These are phyloP conservation scores for Gryllus bimaculatus DNA, from an alignment of 1,140 invertebrate species.

Conservation along the genomic window DNA sequence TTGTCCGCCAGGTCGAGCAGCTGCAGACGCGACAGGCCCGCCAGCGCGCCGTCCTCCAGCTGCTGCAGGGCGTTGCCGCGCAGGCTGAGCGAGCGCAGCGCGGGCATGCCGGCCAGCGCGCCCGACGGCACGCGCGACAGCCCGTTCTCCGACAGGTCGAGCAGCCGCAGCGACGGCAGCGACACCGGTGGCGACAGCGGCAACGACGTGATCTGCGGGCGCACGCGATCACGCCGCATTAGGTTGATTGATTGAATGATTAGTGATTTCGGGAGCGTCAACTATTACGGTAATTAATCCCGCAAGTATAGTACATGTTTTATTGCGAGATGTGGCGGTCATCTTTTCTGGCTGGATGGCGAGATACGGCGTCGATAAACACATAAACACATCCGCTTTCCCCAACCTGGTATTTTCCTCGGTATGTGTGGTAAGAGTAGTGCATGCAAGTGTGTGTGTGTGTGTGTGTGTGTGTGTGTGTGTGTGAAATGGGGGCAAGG, in stretches of 20 bases:
- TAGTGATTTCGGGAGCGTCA: no score
- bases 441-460: no score
- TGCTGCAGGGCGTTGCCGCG: conserved; percentile 65
- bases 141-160: conserved; percentile 68
- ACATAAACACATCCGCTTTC: no score
- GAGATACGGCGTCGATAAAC: not conserved
- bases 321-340: not conserved
- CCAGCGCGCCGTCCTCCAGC: conserved; percentile 58
- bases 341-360: not conserved
- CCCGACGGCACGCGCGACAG: conserved; percentile 57
- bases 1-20: conserved; percentile 68
- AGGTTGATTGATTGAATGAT: no score
- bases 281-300: not conserved
- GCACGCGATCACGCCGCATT: no score
- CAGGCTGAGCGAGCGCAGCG: conserved; percentile 61
- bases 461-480: no score
- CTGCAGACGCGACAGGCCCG: conserved; percentile 60
- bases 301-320: not conserved
- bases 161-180: conserved; percentile 54
- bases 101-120: conserved; percentile 54
- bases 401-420: no score
- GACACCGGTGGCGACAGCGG: conserved; percentile 52
- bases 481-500: no score
- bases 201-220: conserved; percentile 30
- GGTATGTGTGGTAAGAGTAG: no score